Evolutionary conservation across 1,140 invertebrate genomes (phyloP), one percentile per base, ranked within the genome.

Genomic region (Tribolium castaneum): DNA sequence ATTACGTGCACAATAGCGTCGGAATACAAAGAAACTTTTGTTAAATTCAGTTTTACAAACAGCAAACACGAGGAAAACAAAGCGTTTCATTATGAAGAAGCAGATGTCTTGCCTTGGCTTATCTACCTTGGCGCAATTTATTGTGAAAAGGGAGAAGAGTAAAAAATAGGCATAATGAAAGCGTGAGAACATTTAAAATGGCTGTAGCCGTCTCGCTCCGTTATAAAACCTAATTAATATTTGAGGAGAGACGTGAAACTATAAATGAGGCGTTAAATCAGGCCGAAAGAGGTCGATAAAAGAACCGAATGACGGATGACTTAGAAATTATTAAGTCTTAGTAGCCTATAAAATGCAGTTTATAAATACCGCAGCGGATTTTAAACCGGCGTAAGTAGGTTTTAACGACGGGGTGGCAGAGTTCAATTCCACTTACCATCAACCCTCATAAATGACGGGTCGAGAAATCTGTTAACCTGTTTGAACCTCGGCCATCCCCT

Each of bases 391-490:
- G 49, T 73, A 73, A 73, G 71, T 73, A 73, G 45, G 49, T 35
- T 73, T 73, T 73, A 73, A 73, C 49, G 70, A 52, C 52, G 14
- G 16, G 30, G 71, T 73, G 49, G 45, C 49, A 73, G 49, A 73
- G 71, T 73, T 73, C 71, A 73, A 73, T 73, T 54, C 71, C 49
- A 73, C 71, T 52, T 54, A 73, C 71, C 71, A 73, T 73, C 71
- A 73, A 73, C 59, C 76, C 76, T 73, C 76, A 73, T 78, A 78
- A 73, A 59, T 74, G 76, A 54, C 76, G 76, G 76, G 76, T 78
- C 76, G 59, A 54, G 72, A 62, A 78, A 78, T 78, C 76, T 74
- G 76, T 78, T 78, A 78, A 78, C 76, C 76, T 86, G 79, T 85
- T 52, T 73, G 71, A 73, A 73, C 71, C 71, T 72, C 50, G 52